Conservation (phyloP, 2,888 invertebrate species). For the Caenorhabditis zanzibari region DNA sequence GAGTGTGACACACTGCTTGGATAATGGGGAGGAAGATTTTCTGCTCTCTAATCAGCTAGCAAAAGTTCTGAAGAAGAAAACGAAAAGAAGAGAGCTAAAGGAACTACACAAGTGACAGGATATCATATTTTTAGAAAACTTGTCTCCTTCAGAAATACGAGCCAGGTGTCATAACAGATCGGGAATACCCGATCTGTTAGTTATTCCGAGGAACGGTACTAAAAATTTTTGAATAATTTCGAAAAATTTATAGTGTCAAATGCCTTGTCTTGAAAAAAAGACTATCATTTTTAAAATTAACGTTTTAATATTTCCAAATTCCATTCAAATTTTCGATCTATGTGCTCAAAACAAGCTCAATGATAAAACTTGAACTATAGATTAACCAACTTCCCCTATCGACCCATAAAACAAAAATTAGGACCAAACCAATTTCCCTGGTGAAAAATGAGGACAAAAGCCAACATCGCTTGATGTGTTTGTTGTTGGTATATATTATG, state of each 20-base stretch:
- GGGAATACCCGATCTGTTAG: no score
- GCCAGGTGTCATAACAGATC: slow-evolving; percentile 57
- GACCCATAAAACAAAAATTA: no score
- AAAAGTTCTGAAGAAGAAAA: slow-evolving; percentile 37
- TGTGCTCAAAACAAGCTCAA: no score
- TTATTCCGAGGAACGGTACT: no score
- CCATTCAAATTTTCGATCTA: no score
- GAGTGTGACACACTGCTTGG: slow-evolving; percentile 35
- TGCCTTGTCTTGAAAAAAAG: no score
- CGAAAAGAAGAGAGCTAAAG: neutral
- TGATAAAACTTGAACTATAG: no score
- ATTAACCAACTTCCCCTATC: no score
- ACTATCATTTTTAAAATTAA: no score
- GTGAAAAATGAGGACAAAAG: neutral
- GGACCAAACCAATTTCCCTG: neutral
- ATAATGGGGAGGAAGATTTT: neutral
- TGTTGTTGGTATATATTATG: neutral
- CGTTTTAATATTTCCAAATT: no score
- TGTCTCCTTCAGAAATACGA: slow-evolving; percentile 38
- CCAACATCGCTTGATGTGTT: slow-evolving; percentile 1
- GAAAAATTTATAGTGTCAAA: no score
- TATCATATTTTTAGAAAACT: slow-evolving; percentile 63
- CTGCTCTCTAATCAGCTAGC: slow-evolving; percentile 51
- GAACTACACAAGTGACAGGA: slow-evolving; percentile 22
- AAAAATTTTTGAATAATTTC: no score